Evolutionary conservation across 2,113 vertebrate genomes (phyloP).

Genomic region (Puntigrus tetrazona): DNA sequence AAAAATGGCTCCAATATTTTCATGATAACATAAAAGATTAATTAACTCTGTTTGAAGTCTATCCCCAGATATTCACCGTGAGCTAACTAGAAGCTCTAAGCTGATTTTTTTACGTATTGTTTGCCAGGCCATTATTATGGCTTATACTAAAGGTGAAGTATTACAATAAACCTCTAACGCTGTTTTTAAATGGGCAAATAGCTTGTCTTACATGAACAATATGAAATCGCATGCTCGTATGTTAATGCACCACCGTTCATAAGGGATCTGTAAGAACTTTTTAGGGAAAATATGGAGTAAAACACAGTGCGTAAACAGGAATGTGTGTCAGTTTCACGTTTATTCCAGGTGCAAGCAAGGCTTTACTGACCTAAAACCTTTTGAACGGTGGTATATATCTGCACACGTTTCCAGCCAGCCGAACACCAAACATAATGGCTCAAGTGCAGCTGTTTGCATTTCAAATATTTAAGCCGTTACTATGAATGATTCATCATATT

Average conservation of each 20-base stretch:
- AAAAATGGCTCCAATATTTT: not conserved
- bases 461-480: not conserved
- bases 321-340: too few species aligned
- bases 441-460: not conserved
- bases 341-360: too few species aligned
- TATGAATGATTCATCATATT: conserved; percentile 25
- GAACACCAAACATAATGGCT: not conserved
- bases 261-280: too few species aligned
- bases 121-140: not conserved
- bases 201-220: not conserved
- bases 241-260: too few species aligned
- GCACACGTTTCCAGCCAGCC: not conserved
- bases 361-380: not conserved
- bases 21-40: not conserved
- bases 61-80: not conserved
- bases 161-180: not conserved
- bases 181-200: not conserved
- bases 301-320: too few species aligned
- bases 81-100: not conserved
- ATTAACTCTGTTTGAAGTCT: not conserved
- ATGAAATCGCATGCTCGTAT: not conserved
- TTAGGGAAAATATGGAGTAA: too few species aligned
- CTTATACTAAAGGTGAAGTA: not conserved
- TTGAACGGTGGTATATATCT: not conserved
- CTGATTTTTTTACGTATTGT: not conserved